phyloP scores from a whole-genome alignment of 2,797 vertebrate genomes.

The Etheostoma perlongum region DNA sequence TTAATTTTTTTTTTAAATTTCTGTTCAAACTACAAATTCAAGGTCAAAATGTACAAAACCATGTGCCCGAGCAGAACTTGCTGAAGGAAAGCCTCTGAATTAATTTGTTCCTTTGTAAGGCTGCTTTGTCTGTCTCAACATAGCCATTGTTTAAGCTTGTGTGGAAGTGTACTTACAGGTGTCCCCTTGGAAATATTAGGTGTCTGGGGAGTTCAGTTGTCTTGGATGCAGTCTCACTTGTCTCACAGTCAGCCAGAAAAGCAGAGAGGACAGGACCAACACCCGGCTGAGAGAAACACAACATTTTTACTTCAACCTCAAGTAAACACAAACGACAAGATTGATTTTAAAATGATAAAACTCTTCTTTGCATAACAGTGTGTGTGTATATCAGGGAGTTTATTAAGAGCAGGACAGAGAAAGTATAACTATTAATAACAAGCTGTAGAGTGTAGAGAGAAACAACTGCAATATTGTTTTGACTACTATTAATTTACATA shows the following conservation, averaged over 20 bases:
- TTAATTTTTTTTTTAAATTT: background rate
- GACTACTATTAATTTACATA: background rate
- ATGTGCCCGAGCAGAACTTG: background rate
- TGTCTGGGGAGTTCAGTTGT: slow-evolving; percentile 73
- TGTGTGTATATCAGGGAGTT: background rate
- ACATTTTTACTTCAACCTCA: slow-evolving; percentile 37
- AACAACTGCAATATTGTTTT: background rate
- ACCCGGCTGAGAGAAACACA: slow-evolving; percentile 37
- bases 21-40: background rate
- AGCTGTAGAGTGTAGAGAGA: background rate
- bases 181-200: slow-evolving; percentile 49
- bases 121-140: background rate
- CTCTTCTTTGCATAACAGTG: background rate
- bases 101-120: background rate
- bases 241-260: slow-evolving; percentile 40
- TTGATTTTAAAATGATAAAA: background rate
- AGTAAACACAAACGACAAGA: slow-evolving; percentile 48
- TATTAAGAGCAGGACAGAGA: background rate
- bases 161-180: slow-evolving; percentile 20
- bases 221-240: slow-evolving; percentile 72
- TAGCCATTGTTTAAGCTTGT: background rate
- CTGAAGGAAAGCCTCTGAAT: background rate
- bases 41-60: background rate
- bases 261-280: slow-evolving; percentile 57
- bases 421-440: background rate